Conservation (phyloP, 2,113 vertebrate genomes). For the Chaetops frenatus region DNA sequence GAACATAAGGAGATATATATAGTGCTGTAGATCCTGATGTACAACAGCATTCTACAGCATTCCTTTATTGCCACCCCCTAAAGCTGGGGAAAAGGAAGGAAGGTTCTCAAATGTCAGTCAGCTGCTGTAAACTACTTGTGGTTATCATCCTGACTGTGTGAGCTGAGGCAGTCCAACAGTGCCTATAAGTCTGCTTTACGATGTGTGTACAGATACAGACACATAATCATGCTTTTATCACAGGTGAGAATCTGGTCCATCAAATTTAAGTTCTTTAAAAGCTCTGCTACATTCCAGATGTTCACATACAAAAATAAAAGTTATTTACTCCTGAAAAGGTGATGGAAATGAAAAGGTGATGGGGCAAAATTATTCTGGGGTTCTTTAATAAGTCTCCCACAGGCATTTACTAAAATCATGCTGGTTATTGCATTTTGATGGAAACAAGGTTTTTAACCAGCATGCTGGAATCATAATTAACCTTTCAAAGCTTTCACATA, state of each 20-base stretch:
- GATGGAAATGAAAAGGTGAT: neutral
- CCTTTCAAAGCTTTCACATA: neutral
- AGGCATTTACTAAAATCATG: constrained; percentile 20
- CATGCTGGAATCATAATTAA: neutral
- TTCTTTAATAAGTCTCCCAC: neutral
- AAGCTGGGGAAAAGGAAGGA: neutral
- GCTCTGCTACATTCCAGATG: neutral
- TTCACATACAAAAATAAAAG: neutral
- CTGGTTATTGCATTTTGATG: constrained; percentile 15
- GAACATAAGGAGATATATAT: neutral
- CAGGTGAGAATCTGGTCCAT: neutral
- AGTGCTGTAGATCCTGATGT: neutral
- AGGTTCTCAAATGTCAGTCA: neutral
- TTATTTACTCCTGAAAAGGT: neutral
- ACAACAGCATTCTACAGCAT: neutral
- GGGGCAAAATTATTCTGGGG: neutral
- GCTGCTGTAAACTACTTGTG: neutral
- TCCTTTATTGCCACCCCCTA: neutral
- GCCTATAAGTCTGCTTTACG: neutral
- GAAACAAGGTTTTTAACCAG: neutral
- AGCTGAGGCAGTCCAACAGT: neutral
- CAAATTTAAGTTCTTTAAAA: neutral
- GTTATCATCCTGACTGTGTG: neutral
- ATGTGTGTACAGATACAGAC: neutral
- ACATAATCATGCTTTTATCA: neutral